These are phyloP conservation scores for Aldabrachelys gigantea DNA, from an alignment of 2,113 vertebrate species.

Conservation along the genomic window DNA sequence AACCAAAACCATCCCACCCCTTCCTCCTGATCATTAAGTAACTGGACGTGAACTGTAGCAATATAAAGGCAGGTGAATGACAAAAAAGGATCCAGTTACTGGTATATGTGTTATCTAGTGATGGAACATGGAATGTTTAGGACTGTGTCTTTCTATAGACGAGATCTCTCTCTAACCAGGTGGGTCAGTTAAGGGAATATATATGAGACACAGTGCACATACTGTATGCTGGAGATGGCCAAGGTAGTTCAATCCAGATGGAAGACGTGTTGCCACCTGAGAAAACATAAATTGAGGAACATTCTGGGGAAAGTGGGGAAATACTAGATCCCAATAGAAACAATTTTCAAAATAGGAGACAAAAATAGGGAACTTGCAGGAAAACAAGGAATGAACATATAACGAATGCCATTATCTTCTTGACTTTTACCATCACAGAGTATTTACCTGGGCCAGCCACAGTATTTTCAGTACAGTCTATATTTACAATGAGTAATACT, in stretches of 20 bases:
- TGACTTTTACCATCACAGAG: background rate
- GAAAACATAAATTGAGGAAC: slow-evolving; percentile 66
- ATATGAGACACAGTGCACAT: slow-evolving; percentile 14
- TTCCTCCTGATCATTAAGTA: background rate
- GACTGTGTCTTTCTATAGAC: background rate
- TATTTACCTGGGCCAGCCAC: background rate
- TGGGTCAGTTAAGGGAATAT: slow-evolving; percentile 17
- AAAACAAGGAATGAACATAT: background rate
- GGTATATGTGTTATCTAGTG: background rate
- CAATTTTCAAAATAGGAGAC: background rate
- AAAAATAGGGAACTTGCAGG: background rate
- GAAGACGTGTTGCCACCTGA: slow-evolving; percentile 49
- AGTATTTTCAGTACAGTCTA: background rate
- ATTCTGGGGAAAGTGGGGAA: slow-evolving; percentile 51
- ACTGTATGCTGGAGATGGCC: slow-evolving; percentile 46
- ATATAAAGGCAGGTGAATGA: background rate
- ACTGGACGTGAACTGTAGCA: background rate
- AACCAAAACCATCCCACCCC: background rate
- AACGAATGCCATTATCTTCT: background rate
- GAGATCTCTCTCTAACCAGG: background rate
- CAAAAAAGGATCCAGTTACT: background rate
- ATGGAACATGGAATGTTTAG: slow-evolving; percentile 7
- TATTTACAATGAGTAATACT: background rate
- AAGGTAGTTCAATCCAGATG: slow-evolving; percentile 59
- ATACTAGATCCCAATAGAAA: slow-evolving; percentile 19